phyloP scores from a whole-genome alignment of 1,140 invertebrate genomes.

The Trialeurodes vaporariorum region DNA sequence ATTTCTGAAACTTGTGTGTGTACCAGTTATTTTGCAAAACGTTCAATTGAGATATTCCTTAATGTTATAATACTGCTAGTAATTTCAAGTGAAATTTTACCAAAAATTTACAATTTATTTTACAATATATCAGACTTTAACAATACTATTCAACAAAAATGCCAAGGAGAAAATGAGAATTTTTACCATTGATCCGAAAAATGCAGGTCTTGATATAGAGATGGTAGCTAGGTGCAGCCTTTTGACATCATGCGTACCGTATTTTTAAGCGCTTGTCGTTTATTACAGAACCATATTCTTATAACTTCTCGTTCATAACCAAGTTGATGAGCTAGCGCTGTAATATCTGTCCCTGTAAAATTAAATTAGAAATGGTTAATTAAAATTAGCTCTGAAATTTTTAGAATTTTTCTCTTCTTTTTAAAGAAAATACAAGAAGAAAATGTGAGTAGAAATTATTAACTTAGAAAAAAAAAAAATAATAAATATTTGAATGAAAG shows the following conservation, averaged over 20 bases:
- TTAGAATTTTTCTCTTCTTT: not conserved
- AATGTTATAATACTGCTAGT: too few species aligned
- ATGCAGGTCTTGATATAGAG: too few species aligned
- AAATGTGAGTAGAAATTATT: not conserved
- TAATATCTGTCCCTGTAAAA: slow-evolving; percentile 85
- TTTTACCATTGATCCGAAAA: too few species aligned
- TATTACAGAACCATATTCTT: slow-evolving; percentile 98
- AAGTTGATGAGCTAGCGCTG: slow-evolving; percentile 82
- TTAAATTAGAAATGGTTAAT: slow-evolving; percentile 8
- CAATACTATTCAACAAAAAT: too few species aligned
- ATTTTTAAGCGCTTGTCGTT: slow-evolving; percentile 92
- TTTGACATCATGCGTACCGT: slow-evolving; percentile 79
- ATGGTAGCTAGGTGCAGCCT: too few species aligned
- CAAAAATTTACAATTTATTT: too few species aligned
- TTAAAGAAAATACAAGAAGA: not conserved
- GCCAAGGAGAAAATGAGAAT: too few species aligned
- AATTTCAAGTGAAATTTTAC: too few species aligned
- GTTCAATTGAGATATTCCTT: too few species aligned
- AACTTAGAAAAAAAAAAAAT: not conserved
- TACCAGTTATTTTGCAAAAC: too few species aligned
- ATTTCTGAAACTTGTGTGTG: too few species aligned
- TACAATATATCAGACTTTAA: too few species aligned
- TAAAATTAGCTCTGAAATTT: not conserved
- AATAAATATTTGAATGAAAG: not conserved
- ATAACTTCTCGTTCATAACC: slow-evolving; percentile 97